Conservation (phyloP, 2,888 invertebrate genomes). For the Eristalis intricaria region DNA sequence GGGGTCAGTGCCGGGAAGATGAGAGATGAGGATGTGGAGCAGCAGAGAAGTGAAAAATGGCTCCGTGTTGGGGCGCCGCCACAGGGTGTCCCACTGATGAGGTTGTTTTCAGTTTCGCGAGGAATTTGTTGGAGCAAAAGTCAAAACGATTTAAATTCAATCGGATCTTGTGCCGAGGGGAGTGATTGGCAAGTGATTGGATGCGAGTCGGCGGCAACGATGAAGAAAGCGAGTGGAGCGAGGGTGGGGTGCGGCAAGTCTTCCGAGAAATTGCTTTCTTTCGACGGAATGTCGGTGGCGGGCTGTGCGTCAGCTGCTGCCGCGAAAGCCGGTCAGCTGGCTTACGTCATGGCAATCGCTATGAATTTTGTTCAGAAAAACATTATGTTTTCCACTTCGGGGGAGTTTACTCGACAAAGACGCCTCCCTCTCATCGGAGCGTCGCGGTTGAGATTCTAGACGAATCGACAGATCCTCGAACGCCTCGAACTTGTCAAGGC, state of each 20-base stretch:
- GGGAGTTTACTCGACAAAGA: no score
- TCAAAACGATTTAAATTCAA: neutral
- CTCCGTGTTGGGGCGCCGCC: constrained; percentile 54
- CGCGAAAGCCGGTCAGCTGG: neutral
- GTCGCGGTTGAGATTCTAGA: no score
- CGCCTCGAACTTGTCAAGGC: no score
- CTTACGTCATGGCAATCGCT: neutral
- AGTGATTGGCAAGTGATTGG: neutral
- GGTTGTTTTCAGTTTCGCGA: neutral
- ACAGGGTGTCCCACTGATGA: constrained; percentile 41
- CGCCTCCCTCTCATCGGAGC: no score
- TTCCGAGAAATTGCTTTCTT: neutral
- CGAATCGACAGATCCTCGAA: no score
- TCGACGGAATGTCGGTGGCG: neutral
- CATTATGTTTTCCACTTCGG: no score
- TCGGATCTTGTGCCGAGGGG: neutral
- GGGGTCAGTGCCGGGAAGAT: constrained; percentile 42
- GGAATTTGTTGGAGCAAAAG: neutral
- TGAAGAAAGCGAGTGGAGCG: neutral
- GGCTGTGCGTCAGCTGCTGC: neutral
- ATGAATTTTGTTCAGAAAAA: no score
- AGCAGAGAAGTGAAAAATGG: constrained; percentile 51
- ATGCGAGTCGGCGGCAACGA: neutral
- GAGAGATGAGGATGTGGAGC: constrained; percentile 33
- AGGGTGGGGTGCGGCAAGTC: neutral